A percentile compares a stretch with the other conserved stretches of the same genome.
Conservation (phyloP, 2,888 invertebrate species). For the Phaedon cochleariae region DNA sequence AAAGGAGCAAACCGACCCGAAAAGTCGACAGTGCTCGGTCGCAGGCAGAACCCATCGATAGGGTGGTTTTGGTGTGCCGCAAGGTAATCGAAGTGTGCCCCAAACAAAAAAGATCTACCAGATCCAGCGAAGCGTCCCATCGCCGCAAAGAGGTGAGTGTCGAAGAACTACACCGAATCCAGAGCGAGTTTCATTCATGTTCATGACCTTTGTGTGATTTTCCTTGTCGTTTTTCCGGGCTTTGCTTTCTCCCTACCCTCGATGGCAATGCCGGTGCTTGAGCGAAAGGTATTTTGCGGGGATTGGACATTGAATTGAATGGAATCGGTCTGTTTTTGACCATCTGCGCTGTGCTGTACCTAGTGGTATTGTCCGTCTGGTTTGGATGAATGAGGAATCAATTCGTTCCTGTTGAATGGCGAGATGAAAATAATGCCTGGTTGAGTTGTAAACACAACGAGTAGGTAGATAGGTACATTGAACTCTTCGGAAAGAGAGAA, state of each 20-base stretch:
- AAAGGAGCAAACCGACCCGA: constrained; percentile 40
- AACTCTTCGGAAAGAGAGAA: neutral
- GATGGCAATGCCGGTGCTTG: neutral
- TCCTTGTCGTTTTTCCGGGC: constrained; percentile 32
- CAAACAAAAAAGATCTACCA: constrained; percentile 37
- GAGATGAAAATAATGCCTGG: neutral
- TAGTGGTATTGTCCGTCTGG: neutral
- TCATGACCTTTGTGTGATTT: too few species aligned
- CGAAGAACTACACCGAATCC: too few species aligned
- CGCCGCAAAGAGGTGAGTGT: too few species aligned
- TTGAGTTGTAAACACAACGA: neutral
- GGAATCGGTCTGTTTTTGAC: neutral
- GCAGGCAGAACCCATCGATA: constrained; percentile 44
- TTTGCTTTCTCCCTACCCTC: neutral
- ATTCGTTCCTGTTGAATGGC: neutral
- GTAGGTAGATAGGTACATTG: neutral
- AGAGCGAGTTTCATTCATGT: too few species aligned
- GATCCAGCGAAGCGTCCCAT: constrained; percentile 42
- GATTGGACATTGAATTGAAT: neutral
- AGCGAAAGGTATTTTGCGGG: neutral
- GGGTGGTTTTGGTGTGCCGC: constrained; percentile 46
- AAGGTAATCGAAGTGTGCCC: constrained; percentile 39
- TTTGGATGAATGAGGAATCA: neutral
- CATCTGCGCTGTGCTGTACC: too few species aligned
- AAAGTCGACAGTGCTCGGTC: constrained; percentile 46